These are phyloP conservation scores for Aphodius granarius DNA, from an alignment of 2,888 invertebrate genomes.

Conservation along the genomic window DNA sequence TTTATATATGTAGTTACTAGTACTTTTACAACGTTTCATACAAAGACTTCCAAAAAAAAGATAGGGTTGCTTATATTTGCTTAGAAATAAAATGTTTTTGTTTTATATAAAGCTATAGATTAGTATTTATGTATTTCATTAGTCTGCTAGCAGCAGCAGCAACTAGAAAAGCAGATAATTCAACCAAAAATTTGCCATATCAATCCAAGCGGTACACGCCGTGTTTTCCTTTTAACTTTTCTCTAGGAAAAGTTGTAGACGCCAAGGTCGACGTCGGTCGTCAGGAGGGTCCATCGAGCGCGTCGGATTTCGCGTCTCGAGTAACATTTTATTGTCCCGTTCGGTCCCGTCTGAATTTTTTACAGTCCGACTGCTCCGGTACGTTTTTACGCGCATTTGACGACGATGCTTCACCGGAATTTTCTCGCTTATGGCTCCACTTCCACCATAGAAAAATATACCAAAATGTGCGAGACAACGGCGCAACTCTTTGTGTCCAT, in stretches of 20 bases:
- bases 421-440: background rate
- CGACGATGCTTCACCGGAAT: background rate
- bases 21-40: too few species aligned
- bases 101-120: too few species aligned
- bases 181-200: too few species aligned
- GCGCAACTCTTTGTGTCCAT: background rate
- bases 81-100: too few species aligned
- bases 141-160: too few species aligned
- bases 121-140: too few species aligned
- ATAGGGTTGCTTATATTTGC: too few species aligned
- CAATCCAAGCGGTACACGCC: too few species aligned
- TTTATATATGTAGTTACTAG: too few species aligned
- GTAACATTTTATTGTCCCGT: background rate
- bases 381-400: background rate
- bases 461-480: background rate
- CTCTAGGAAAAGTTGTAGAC: background rate
- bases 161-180: too few species aligned
- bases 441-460: background rate
- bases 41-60: too few species aligned
- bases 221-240: background rate
- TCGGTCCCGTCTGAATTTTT: background rate
- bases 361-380: background rate
- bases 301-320: background rate
- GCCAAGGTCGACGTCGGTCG: background rate
- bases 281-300: background rate